These are phyloP conservation scores for Tipula helvola DNA, from an alignment of 2,888 invertebrate genomes.

Conservation along the genomic window DNA sequence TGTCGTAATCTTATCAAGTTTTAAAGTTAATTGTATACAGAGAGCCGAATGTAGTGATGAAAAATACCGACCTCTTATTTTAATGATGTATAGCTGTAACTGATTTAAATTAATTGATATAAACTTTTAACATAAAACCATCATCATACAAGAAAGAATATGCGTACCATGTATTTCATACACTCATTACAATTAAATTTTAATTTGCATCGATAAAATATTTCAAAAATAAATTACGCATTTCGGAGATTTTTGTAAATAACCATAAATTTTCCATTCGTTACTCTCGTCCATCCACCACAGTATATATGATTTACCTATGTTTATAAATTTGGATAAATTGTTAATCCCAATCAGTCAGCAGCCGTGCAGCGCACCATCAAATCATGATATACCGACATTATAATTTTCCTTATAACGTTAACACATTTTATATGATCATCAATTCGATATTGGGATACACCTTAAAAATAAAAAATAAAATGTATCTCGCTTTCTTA, in stretches of 20 bases:
- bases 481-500: not conserved
- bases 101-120: not conserved
- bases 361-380: not conserved
- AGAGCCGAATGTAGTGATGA: too few species aligned
- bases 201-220: not conserved
- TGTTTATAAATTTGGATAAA: not conserved
- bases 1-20: too few species aligned
- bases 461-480: not conserved
- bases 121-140: not conserved
- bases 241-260: not conserved
- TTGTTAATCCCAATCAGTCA: not conserved
- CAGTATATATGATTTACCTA: not conserved
- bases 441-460: not conserved
- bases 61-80: not conserved
- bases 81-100: not conserved
- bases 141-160: not conserved
- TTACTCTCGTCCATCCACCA: not conserved
- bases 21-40: too few species aligned
- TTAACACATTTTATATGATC: not conserved
- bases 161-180: not conserved
- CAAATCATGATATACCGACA: not conserved
- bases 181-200: not conserved
- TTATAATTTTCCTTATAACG: not conserved
- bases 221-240: not conserved
- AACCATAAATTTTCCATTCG: not conserved